Base-by-base conservation (phyloP, 2,888 invertebrate genomes). In the Drosophila setosimentum region DNA sequence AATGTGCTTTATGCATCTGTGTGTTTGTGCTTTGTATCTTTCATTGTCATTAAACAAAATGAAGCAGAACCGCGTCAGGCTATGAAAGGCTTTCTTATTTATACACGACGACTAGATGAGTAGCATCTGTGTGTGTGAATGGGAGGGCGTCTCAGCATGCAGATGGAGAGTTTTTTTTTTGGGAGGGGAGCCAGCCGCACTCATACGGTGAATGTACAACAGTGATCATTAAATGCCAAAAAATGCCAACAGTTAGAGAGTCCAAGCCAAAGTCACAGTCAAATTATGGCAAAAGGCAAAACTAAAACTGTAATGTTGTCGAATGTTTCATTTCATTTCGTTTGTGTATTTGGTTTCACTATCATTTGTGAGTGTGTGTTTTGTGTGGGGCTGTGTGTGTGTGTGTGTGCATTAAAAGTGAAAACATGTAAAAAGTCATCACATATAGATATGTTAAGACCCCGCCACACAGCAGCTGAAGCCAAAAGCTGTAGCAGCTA, bases 41-140 rank as follows among this genome's bases (percentile, higher is more conserved):
- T 73, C 82, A 88, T 81, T 86, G 85, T 86, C 85, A 86, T 86
- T 86, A 89, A 86, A 89, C 87, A 89, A 89, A 87, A 89, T 89
- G 86, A 89, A 86, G 86, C 89, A 89, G 90, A 89, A 86, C 88
- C 72, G 72, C 74, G 83, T 76, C 76, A 72, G 80, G 82, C 78
- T 81, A 81, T 80, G 84, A 83, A 86, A 85, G 78, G 87, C 73
- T 75, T 86, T 85, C 82, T 53, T 67, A 58, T 58, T 49, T 55
- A 68, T 55, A 49, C 24, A 50, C 61, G 16, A 45, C 45, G 45
- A 24, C 13, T 42, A 64, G 64, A 69, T 66, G 77, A 74, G 72
- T 65, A 76, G 58, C 48, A 51, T 16, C 37, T 50, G 27, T 40
- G 40, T 53, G 37, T 30, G 59, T 59, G 63, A 37, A 48, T 33